phyloP scores from a whole-genome alignment of 2,888 invertebrate species.

The Quadriops clusia region DNA sequence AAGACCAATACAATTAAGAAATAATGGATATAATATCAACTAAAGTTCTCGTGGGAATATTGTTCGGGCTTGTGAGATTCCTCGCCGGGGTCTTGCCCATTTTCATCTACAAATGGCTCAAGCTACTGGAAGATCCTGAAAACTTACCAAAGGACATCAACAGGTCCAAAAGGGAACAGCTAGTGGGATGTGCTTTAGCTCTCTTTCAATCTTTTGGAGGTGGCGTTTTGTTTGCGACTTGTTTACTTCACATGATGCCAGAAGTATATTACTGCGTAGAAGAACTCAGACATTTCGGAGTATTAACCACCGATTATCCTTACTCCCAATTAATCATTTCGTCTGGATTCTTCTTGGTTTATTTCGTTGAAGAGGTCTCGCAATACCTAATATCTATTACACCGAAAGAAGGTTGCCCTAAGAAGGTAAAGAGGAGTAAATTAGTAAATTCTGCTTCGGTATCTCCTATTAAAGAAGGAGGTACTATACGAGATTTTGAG shows the following conservation, averaged over 20 bases:
- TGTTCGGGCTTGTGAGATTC: conserved; percentile 38
- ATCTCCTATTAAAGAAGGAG: no score
- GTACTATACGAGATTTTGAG: no score
- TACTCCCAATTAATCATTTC: conserved; percentile 41
- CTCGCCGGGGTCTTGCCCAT: conserved; percentile 41
- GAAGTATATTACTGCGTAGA: conserved; percentile 39
- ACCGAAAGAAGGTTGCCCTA: conserved; percentile 14
- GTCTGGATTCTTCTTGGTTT: conserved; percentile 43
- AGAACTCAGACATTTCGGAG: conserved; percentile 26
- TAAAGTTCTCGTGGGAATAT: conserved; percentile 38
- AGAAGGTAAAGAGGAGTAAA: no score
- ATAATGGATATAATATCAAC: conserved; percentile 34
- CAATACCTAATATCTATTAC: conserved; percentile 16
- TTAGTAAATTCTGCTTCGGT: no score
- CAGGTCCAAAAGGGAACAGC: conserved; percentile 25
- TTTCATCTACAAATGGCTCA: conserved; percentile 34
- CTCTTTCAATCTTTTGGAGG: conserved; percentile 41
- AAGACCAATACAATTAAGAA: no score
- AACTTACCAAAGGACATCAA: conserved; percentile 26
- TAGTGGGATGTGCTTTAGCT: conserved; percentile 30
- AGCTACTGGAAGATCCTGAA: conserved; percentile 28
- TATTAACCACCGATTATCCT: conserved; percentile 30
- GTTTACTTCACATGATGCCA: conserved; percentile 46
- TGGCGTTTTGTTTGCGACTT: conserved; percentile 45
- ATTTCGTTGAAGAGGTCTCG: conserved; percentile 42